phyloP scores from a whole-genome alignment of 2,888 invertebrate genomes.

The Microctonus brassicae region DNA sequence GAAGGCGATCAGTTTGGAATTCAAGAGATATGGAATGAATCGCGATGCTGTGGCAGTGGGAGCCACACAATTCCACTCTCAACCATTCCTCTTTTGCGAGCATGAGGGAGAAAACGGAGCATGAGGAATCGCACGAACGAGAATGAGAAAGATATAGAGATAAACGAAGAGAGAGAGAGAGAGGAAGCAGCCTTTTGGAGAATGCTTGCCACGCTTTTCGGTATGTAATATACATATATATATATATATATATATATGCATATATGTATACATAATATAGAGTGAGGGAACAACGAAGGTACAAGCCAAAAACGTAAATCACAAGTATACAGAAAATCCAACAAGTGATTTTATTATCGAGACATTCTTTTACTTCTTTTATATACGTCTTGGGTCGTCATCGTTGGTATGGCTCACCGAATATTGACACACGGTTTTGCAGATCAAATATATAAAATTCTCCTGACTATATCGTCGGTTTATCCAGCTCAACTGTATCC shows the following conservation, averaged over 20 bases:
- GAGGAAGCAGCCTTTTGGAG: slow-evolving; percentile 31
- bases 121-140: no score
- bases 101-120: no score
- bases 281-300: neutral
- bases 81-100: neutral
- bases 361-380: slow-evolving; percentile 42
- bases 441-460: slow-evolving; percentile 30
- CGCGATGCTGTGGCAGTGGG: slow-evolving; percentile 24
- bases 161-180: neutral
- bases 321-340: slow-evolving; percentile 55
- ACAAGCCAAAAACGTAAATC: slow-evolving; percentile 49
- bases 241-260: neutral
- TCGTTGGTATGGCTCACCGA: slow-evolving; percentile 28
- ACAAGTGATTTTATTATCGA: slow-evolving; percentile 60
- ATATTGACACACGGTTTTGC: slow-evolving; percentile 19
- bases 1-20: slow-evolving; percentile 33
- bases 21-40: slow-evolving; percentile 35
- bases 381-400: slow-evolving; percentile 26
- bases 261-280: neutral
- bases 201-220: slow-evolving; percentile 31
- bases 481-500: neutral
- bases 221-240: neutral
- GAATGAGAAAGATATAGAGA: no score
- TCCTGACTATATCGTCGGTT: neutral
- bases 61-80: slow-evolving; percentile 16